A percentile compares a stretch with the other conserved stretches of the same genome.
These are phyloP conservation scores for Malacoctenus gilli DNA, from an alignment of 2,797 vertebrate species.

Conservation along the genomic window DNA sequence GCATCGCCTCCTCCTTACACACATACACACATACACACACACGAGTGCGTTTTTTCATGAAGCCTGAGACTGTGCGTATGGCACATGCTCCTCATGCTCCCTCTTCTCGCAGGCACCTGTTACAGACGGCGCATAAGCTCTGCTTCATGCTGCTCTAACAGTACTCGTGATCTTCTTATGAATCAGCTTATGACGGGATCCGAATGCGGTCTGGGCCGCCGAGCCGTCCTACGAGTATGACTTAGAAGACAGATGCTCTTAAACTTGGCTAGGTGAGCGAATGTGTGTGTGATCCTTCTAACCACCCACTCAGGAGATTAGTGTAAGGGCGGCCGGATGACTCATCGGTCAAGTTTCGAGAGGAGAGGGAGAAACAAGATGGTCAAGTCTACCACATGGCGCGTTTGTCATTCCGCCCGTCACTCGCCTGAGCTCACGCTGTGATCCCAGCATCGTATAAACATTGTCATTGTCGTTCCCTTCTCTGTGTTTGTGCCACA, in stretches of 20 bases:
- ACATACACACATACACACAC: constrained; percentile 39
- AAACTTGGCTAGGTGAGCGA: constrained; percentile 48
- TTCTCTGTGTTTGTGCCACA: too few species aligned
- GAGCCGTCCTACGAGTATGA: constrained; percentile 52
- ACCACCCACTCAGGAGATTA: constrained; percentile 64
- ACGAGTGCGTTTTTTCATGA: too few species aligned
- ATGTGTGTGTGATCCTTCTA: constrained; percentile 37
- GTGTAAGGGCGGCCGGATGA: constrained; percentile 61
- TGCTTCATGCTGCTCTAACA: constrained; percentile 37
- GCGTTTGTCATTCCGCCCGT: constrained; percentile 48
- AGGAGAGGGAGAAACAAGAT: constrained; percentile 44
- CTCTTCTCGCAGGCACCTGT: constrained; percentile 51
- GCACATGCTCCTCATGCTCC: constrained; percentile 31
- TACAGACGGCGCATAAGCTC: constrained; percentile 32
- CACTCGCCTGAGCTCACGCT: constrained; percentile 24
- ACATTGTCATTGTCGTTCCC: constrained; percentile 11
- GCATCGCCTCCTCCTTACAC: constrained; percentile 52
- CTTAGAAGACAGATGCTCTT: constrained; percentile 61
- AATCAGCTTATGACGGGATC: constrained; percentile 63
- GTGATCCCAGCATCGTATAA: constrained; percentile 32
- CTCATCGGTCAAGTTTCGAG: constrained; percentile 64
- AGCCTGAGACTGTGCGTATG: too few species aligned
- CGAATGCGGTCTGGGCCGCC: constrained; percentile 50
- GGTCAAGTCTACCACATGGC: constrained; percentile 48
- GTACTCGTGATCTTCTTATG: constrained; percentile 52